These are phyloP conservation scores for Isotomurus palustris DNA, from an alignment of 2,888 invertebrate genomes.

Conservation along the genomic window DNA sequence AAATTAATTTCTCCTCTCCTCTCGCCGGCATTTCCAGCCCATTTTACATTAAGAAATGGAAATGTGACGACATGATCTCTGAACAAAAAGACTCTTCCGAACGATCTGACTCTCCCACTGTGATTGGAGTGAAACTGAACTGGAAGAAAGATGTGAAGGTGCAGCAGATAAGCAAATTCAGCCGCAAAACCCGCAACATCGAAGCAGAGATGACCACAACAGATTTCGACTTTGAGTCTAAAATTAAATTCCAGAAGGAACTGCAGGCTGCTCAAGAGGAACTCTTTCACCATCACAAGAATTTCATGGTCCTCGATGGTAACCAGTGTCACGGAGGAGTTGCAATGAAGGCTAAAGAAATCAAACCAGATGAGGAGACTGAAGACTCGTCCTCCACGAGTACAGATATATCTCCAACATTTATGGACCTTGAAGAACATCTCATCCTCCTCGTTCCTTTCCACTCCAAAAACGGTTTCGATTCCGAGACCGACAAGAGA, in stretches of 20 bases:
- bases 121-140: slow-evolving; percentile 23
- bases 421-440: slow-evolving; percentile 26
- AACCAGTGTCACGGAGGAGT: slow-evolving; percentile 23
- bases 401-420: background rate
- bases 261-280: slow-evolving; percentile 15
- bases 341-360: slow-evolving; percentile 1
- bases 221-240: slow-evolving; percentile 30
- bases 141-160: slow-evolving; percentile 34
- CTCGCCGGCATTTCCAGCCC: slow-evolving; percentile 7
- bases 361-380: slow-evolving; percentile 4
- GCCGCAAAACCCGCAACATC: slow-evolving; percentile 9
- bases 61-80: slow-evolving; percentile 10
- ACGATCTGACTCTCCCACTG: background rate
- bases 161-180: slow-evolving; percentile 14
- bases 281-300: slow-evolving; percentile 18
- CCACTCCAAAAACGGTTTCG: slow-evolving; percentile 26
- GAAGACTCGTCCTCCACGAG: slow-evolving; percentile 1
- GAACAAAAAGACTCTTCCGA: background rate
- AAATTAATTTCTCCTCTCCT: slow-evolving; percentile 12
- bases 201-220: slow-evolving; percentile 19
- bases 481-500: slow-evolving; percentile 22
- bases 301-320: slow-evolving; percentile 26
- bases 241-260: slow-evolving; percentile 24
- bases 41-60: slow-evolving; percentile 18
- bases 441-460: slow-evolving; percentile 26